phyloP scores from a whole-genome alignment of 2,113 vertebrate species.

The Corydoras sp. region DNA sequence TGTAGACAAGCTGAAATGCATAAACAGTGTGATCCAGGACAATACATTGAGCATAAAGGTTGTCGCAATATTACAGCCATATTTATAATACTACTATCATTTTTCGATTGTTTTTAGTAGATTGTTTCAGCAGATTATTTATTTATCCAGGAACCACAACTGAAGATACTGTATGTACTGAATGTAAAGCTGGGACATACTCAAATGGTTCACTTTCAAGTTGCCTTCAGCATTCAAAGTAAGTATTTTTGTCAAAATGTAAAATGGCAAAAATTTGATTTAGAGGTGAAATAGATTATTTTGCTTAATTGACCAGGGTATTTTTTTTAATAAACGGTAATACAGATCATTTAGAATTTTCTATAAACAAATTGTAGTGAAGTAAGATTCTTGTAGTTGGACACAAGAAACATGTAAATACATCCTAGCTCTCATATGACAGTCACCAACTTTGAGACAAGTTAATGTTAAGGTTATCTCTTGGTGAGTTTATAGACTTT shows the following conservation, averaged over 20 bases:
- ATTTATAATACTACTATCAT: neutral
- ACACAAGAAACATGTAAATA: too few relatives aligned
- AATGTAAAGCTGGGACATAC: conserved; percentile 9
- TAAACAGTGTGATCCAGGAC: conserved; percentile 27
- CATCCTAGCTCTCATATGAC: too few relatives aligned
- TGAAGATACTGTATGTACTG: conserved; percentile 18
- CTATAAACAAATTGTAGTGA: too few relatives aligned
- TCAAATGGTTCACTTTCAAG: conserved; percentile 21
- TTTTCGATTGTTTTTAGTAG: neutral
- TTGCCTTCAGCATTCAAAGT: conserved; percentile 14
- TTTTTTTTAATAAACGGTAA: too few relatives aligned
- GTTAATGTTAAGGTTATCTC: too few relatives aligned
- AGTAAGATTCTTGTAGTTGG: too few relatives aligned
- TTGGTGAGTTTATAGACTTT: too few relatives aligned
- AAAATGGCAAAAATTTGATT: too few relatives aligned
- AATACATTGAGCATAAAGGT: conserved; percentile 37
- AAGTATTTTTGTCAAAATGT: neutral
- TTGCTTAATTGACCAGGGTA: too few relatives aligned
- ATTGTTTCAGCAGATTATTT: neutral
- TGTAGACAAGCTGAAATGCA: conserved; percentile 31
- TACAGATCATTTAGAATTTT: too few relatives aligned
- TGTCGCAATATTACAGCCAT: neutral
- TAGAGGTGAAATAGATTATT: too few relatives aligned
- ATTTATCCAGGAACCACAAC: conserved; percentile 12
- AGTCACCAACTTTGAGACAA: too few relatives aligned